phyloP scores from a whole-genome alignment of 1,140 invertebrate genomes.

The Pectinophora gossypiella region DNA sequence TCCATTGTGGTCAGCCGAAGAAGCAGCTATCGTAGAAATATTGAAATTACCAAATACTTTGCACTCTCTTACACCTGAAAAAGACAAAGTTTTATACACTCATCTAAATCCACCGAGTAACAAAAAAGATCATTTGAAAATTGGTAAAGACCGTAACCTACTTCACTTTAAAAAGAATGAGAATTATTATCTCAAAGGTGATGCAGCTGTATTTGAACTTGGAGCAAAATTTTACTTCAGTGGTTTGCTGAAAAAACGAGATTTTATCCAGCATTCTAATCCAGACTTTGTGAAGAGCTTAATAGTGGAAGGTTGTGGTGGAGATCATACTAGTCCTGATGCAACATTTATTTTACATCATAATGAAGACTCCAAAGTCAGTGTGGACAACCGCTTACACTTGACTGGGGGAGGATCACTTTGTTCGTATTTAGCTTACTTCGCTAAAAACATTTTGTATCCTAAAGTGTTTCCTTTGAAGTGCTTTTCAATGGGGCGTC shows the following conservation, averaged over 20 bases:
- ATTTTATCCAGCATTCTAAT: conserved; percentile 77
- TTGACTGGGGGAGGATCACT: conserved; percentile 80
- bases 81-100: conserved; percentile 64
- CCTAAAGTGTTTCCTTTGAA: conserved; percentile 76
- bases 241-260: conserved; percentile 61
- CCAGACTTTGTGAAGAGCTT: conserved; percentile 81
- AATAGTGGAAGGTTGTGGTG: conserved; percentile 81
- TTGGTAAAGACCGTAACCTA: conserved; percentile 72
- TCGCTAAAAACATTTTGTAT: conserved; percentile 77
- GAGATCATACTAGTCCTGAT: conserved; percentile 73
- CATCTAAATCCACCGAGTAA: conserved; percentile 45
- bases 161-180: conserved; percentile 77
- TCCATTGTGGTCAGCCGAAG: conserved; percentile 78
- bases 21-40: conserved; percentile 74
- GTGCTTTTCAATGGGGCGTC: conserved; percentile 78
- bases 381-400: conserved; percentile 75
- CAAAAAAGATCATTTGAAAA: conserved; percentile 75
- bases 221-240: conserved; percentile 75
- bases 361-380: conserved; percentile 64
- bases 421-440: conserved; percentile 79
- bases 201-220: conserved; percentile 80
- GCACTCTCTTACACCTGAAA: conserved; percentile 77
- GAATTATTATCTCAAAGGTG: conserved; percentile 78
- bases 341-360: conserved; percentile 76
- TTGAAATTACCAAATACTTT: conserved; percentile 81